Evolutionary conservation across 2,113 vertebrate species (phyloP).

Genomic region (Pogona vitticeps): DNA sequence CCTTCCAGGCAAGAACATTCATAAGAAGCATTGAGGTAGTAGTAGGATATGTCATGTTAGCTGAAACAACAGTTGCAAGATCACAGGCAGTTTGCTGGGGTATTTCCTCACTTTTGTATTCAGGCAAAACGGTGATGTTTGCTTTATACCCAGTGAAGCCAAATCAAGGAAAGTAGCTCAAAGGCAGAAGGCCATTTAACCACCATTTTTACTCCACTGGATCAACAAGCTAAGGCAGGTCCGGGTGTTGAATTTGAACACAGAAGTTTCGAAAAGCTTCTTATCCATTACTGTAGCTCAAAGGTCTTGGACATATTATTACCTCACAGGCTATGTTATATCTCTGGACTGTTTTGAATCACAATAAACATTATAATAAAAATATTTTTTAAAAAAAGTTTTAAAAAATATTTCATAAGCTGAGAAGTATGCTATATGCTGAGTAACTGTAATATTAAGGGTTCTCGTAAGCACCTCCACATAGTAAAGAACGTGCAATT

Average conservation of each 20-base stretch:
- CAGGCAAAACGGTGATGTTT: not conserved
- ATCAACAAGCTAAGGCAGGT: not conserved
- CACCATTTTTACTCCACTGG: not conserved
- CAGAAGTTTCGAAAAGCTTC: not conserved
- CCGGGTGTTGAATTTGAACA: not conserved
- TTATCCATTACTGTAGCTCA: not conserved
- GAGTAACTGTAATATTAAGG: not conserved
- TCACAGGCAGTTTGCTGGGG: no score
- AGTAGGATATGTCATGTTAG: no score
- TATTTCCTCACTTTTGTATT: no score
- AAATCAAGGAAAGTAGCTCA: not conserved
- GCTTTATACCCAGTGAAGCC: not conserved
- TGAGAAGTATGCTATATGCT: not conserved
- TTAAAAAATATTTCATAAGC: not conserved
- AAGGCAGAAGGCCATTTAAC: not conserved
- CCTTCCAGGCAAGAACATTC: not conserved
- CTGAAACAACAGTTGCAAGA: no score
- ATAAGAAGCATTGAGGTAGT: not conserved
- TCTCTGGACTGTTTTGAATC: not conserved
- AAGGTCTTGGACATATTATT: not conserved
- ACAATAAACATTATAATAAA: not conserved
- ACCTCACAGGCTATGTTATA: not conserved
- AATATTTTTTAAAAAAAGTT: no score
- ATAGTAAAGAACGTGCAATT: not conserved
- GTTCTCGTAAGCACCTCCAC: not conserved